Base-by-base conservation (phyloP, 2,888 invertebrate genomes). In the Laspeyria flexula region DNA sequence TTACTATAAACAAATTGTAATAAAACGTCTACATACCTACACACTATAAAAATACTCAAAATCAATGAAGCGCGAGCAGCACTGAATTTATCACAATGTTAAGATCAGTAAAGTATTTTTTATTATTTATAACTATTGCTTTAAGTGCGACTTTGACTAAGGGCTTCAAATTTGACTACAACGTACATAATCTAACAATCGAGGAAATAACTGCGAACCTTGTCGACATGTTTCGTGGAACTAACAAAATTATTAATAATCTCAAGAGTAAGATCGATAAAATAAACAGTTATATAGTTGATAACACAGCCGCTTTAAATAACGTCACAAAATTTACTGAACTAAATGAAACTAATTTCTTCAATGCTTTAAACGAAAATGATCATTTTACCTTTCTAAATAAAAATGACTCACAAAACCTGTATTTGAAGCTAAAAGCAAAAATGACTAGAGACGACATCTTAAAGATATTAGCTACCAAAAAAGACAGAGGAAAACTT, bases 391-490 rank as follows among this genome's bases (percentile, higher is more conserved):
- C 64, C 42, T 72, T 77, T 38, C 39, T 86, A 5, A 47, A 60
- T 0, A 59, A 68, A 1, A 72, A 79, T 18, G 77, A 80, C 43
- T 62, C 79, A 0, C 85, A 83, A 48, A 87, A 70, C 57, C 60
- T 91, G 33, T 90, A 86, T 60, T 54, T 89, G 1, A 83, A 83
- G 52, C 55, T 91, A 4, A 91, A 91, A 62, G 80, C 87, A 42
- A 88, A 79, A 45, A 81, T 91, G 78, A 91, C 83, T 31, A 78
- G 90, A 62, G 88, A 90, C 62, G 90, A 91, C 44, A 71, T 90
- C 2, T 25, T 87, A 7, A 70, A 72, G 21, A 78, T 89, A 35
- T 35, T 89, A 13, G 61, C 69, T 10, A 69, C 81, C 11, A 79
- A 47, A 54, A 72, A 67, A 1, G 60, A 59, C 0, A 59, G 63